phyloP scores from a whole-genome alignment of 92 coral and sea anemone genomes.

The Heliopora coerulea region DNA sequence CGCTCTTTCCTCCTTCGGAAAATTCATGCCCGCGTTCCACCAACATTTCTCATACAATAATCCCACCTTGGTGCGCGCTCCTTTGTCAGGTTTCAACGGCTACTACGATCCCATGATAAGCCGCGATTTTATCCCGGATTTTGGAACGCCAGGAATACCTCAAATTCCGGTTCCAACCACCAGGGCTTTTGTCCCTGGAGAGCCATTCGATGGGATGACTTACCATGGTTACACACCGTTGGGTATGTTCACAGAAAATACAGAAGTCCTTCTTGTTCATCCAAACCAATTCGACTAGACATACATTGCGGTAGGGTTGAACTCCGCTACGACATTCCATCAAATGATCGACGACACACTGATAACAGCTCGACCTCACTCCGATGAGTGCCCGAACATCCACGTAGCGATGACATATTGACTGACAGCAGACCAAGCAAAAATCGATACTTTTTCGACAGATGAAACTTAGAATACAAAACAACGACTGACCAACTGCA shows the following conservation, averaged over 20 bases:
- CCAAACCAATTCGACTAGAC: neutral
- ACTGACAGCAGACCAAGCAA: too few species aligned
- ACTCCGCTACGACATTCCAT: too few species aligned
- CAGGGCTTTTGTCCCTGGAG: constrained; percentile 9
- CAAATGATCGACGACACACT: too few species aligned
- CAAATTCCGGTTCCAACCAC: constrained; percentile 19
- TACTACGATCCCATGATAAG: constrained; percentile 32
- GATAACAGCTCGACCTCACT: too few species aligned
- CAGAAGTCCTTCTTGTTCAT: constrained; percentile 33
- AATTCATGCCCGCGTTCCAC: neutral
- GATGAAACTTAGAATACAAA: too few species aligned
- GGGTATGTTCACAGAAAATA: constrained; percentile 37
- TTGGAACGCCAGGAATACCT: constrained; percentile 4
- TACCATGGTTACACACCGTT: constrained; percentile 34
- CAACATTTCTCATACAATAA: neutral
- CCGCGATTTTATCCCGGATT: constrained; percentile 39
- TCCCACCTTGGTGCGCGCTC: constrained; percentile 20
- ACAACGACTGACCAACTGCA: too few species aligned
- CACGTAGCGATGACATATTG: too few species aligned
- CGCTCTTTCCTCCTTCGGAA: neutral
- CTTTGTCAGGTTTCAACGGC: constrained; percentile 26
- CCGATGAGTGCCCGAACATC: too few species aligned
- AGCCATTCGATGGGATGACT: neutral
- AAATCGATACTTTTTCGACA: too few species aligned
- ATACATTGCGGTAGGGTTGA: too few species aligned